A percentile compares a stretch with the other conserved stretches of the same genome.
These are phyloP conservation scores for Mnemiopsis leidyi DNA, from an alignment of 37 sponge, comb jelly and placozoan genomes.

Conservation along the genomic window DNA sequence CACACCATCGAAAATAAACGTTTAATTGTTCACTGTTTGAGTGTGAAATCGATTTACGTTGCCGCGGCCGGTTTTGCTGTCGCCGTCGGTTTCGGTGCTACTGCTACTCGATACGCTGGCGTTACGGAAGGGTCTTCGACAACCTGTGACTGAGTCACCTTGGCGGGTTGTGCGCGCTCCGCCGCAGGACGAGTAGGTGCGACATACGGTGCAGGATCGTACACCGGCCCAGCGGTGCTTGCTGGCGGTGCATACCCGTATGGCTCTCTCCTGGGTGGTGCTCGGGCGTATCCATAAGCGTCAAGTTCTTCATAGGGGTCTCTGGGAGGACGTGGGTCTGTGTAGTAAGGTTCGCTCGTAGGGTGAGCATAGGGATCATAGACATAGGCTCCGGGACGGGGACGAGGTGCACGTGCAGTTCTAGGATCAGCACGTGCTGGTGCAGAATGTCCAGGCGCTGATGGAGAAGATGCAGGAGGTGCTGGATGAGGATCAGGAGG, in stretches of 20 bases:
- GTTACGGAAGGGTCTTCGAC: not conserved
- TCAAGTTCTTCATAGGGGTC: constrained; percentile 38
- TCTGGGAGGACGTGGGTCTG: not conserved
- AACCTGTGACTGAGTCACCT: not conserved
- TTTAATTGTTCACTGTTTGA: too few relatives aligned
- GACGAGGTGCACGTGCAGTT: not conserved
- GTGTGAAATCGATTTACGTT: too few relatives aligned
- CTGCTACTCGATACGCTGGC: not conserved
- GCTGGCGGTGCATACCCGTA: not conserved
- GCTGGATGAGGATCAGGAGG: not conserved
- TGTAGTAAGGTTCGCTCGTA: not conserved
- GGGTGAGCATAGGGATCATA: not conserved
- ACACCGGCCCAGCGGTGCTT: not conserved
- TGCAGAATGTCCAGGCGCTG: too few relatives aligned
- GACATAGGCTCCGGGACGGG: not conserved
- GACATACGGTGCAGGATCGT: constrained; percentile 17
- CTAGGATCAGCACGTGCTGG: not conserved
- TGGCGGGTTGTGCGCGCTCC: not conserved
- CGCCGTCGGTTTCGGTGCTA: not conserved
- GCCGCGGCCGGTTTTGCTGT: too few relatives aligned
- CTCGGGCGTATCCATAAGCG: not conserved
- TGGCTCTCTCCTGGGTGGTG: not conserved
- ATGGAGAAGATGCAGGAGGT: not conserved
- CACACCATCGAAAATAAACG: too few relatives aligned
- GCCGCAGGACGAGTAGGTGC: constrained; percentile 59